Evolutionary conservation across 2,888 invertebrate genomes (phyloP), one percentile per base, ranked within the genome.

Genomic region (Cephus pygmeus): DNA sequence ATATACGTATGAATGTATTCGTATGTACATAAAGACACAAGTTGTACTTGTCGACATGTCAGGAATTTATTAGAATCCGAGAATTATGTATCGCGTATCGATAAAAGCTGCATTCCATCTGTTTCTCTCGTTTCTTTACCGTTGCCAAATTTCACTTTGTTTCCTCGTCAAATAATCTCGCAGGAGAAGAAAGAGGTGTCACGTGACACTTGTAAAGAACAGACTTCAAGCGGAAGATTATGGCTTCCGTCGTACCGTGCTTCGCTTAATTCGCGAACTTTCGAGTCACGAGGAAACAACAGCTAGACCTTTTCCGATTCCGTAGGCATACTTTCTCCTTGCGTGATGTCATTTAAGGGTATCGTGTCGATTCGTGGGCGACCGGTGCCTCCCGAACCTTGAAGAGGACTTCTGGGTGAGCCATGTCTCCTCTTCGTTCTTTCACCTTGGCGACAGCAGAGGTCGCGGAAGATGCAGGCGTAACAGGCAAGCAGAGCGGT

Each of bases 401-500:
- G 75, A 12, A 76, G 87, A 90, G 85, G 90, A 86, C 23, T 92
- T 90, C 80, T 91, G 83, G 85, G 81, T 56, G 83, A 76, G 34
- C 83, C 77, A 78, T 81, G 92, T 88, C 86, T 93, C 92, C 83
- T 92, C 90, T n/a, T 93, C 87, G 34, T 92, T 92, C 82, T 86
- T 71, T 75, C 93, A 31, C 82, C 85, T 0, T 81, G 79, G 69
- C 88, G 93, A 81, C 95, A 95, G 86, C 94, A 95, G 6, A 95
- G 91, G 82, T 94, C 92, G 76, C 94, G 92, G 80, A 95, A 93
- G 30, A 95, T 94, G 86, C 94, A 95, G 11, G 94, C 94, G 89
- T 95, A 95, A 88, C 95, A 95, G 88, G 94, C 92, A 0, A 95
- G 92, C n/a, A 95, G 88, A 0, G 94, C 93, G 74, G 94, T 92